Evolutionary conservation across 2,797 vertebrate genomes (phyloP).

Genomic region (Chiroxiphia lanceolata): DNA sequence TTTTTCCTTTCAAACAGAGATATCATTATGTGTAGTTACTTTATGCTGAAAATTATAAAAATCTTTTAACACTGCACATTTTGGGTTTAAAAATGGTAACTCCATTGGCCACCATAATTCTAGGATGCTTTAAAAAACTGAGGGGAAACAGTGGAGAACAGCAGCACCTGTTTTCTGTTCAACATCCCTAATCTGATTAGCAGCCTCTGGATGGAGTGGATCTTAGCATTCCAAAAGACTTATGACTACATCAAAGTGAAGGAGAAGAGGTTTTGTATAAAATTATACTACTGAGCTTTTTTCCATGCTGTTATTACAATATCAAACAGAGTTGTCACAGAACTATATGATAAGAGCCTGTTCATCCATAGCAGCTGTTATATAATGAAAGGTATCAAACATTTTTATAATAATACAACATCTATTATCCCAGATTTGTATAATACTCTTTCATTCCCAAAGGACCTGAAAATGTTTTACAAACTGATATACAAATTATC

Average conservation of each 20-base stretch:
- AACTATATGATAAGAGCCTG: neutral
- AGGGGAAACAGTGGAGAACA: neutral
- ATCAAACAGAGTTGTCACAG: neutral
- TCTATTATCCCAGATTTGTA: neutral
- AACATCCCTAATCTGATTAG: neutral
- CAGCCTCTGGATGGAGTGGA: neutral
- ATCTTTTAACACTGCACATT: neutral
- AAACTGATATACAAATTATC: conserved; percentile 47
- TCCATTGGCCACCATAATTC: neutral
- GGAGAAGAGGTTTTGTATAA: neutral
- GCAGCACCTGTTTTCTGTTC: neutral
- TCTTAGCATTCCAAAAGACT: neutral
- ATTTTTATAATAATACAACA: neutral
- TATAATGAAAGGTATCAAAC: neutral
- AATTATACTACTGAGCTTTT: neutral
- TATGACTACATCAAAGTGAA: neutral
- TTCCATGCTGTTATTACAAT: neutral
- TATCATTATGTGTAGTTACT: neutral
- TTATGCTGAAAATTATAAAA: neutral
- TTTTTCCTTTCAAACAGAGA: neutral
- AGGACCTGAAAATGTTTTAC: conserved; percentile 48
- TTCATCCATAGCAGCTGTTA: neutral
- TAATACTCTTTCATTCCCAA: conserved; percentile 2
- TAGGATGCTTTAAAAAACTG: neutral
- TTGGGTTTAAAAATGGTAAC: neutral